These are phyloP conservation scores for Agrotis exclamationis DNA, from an alignment of 2,888 invertebrate species.

Conservation along the genomic window DNA sequence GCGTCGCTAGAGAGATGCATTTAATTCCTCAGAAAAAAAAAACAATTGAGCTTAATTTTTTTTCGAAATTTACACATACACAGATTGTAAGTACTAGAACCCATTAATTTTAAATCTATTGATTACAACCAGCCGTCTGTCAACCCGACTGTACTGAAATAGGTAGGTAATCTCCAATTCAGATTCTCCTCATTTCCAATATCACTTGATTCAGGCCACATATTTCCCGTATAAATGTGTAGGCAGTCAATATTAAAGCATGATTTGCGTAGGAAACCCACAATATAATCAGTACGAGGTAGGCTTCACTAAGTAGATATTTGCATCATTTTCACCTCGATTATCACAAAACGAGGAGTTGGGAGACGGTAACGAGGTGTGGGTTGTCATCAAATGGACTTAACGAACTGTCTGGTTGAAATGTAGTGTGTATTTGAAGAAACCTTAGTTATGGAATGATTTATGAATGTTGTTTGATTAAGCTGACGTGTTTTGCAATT, in stretches of 20 bases:
- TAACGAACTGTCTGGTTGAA: slow-evolving; percentile 54
- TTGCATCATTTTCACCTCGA: slow-evolving; percentile 61
- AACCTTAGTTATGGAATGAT: slow-evolving; percentile 33
- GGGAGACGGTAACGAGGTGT: slow-evolving; percentile 61
- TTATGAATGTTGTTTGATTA: slow-evolving; percentile 40
- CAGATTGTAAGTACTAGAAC: too few species aligned
- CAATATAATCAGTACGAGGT: slow-evolving; percentile 48
- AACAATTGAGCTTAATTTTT: too few species aligned
- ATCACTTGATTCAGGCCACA: not conserved
- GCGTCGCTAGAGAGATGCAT: not conserved
- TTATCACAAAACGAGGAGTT: slow-evolving; percentile 55
- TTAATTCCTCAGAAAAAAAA: too few species aligned
- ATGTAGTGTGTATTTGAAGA: slow-evolving; percentile 20
- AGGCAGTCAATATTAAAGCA: slow-evolving; percentile 26
- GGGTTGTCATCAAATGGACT: slow-evolving; percentile 62
- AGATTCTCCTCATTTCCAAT: slow-evolving; percentile 8
- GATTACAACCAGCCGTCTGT: not conserved
- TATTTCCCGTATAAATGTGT: slow-evolving; percentile 20
- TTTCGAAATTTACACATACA: too few species aligned
- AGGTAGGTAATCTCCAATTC: slow-evolving; percentile 3
- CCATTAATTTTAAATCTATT: too few species aligned
- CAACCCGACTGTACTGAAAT: not conserved
- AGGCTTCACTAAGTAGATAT: slow-evolving; percentile 50
- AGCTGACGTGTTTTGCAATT: slow-evolving; percentile 24
- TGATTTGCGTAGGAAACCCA: slow-evolving; percentile 53